Evolutionary conservation across 2,113 vertebrate genomes (phyloP), one percentile per base, ranked within the genome.

Genomic region (Bubo blakistoni): DNA sequence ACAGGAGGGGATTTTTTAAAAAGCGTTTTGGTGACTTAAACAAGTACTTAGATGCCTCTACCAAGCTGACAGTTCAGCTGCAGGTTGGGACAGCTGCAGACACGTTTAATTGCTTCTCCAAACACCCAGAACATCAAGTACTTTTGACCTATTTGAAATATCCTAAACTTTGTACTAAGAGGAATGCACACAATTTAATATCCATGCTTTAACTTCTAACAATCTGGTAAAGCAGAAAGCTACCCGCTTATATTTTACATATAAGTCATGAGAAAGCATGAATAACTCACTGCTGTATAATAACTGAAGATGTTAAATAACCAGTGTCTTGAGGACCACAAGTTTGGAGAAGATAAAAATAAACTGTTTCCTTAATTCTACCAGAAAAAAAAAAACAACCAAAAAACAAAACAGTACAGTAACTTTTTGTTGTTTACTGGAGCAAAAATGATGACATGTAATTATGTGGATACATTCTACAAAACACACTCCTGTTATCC

Each of bases 41-140:
- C 24, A 46, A 89, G 57, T 44, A 38, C 7, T 51, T 2, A 6
- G 22, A 71, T 73, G 86, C 24, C 52, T 95, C 57, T 8, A 34
- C 55, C 59, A 29, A 2, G 15, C 73, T 71, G 86, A 85, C 46
- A 84, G 77, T 42, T 90, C 79, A 92, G 85, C 69, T 86, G 92
- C 94, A 93, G 87, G 88, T 58, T 94, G 84, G 25, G 82, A 92
- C 92, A 95, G 83, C 79, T 88, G 92, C 88, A 72, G 79, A 80
- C 86, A 87, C 0, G 30, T 86, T 95, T 70, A 85, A 94, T 14
- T 94, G 84, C 62, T 88, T 90, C 81, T 85, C 91, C 71, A 51
- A 90, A 88, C 21, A 77, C 55, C 36, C 82, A 30, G 63, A 79
- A 86, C 4, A 25, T 38, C 9, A 27, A 79, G 70, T 38, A 62